Percentiles rank a stretch among this genome's conserved stretches.
phyloP scores from a whole-genome alignment of 1,140 invertebrate genomes.

The Aphaenogaster ashmeadi region DNA sequence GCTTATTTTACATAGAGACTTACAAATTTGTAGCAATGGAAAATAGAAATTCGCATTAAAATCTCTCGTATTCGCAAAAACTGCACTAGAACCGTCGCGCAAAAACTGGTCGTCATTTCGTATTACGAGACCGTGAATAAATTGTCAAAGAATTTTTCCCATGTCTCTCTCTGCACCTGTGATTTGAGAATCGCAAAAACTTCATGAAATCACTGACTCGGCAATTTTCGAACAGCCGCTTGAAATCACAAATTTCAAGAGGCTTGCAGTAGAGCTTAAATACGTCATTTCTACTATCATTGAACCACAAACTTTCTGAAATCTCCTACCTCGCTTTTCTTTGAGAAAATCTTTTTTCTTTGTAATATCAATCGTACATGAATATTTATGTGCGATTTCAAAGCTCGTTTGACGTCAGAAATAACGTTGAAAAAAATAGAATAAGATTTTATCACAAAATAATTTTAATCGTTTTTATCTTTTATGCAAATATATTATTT shows the following conservation, averaged over 20 bases:
- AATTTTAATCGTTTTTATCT: neutral
- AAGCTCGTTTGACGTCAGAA: neutral
- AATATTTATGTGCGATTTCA: slow-evolving; percentile 17
- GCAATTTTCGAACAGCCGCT: slow-evolving; percentile 24
- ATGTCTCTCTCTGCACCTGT: slow-evolving; percentile 13
- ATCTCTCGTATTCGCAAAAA: neutral
- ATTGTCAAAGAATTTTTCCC: slow-evolving; percentile 32
- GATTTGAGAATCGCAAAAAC: slow-evolving; percentile 28
- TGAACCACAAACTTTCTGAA: neutral
- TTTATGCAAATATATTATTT: neutral
- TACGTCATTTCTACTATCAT: slow-evolving; percentile 10
- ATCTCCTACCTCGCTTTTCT: neutral
- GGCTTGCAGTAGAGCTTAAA: slow-evolving; percentile 19
- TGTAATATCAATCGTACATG: neutral
- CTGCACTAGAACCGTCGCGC: neutral
- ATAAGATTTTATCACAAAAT: neutral
- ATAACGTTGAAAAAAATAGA: neutral
- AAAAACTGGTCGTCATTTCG: neutral
- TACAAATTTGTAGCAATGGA: neutral
- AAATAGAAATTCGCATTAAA: neutral
- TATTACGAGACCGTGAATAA: slow-evolving; percentile 24
- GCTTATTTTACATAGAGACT: neutral
- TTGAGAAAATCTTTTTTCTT: slow-evolving; percentile 19
- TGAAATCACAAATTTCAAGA: slow-evolving; percentile 66
- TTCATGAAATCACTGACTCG: slow-evolving; percentile 32